phyloP scores from a whole-genome alignment of 2,797 vertebrate genomes.

The Tadarida brasiliensis region DNA sequence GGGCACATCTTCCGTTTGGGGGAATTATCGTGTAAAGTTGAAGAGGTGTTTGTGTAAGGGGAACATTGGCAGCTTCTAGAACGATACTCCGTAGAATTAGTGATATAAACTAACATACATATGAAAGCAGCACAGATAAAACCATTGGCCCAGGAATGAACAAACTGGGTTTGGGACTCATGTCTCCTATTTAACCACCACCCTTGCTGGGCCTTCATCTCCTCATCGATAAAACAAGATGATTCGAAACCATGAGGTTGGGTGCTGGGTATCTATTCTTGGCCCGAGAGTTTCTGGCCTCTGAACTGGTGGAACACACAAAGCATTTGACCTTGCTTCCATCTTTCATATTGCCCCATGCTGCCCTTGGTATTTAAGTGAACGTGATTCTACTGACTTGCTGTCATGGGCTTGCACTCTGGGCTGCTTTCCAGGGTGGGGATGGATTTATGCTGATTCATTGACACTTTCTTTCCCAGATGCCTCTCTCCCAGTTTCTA shows the following conservation, averaged over 20 bases:
- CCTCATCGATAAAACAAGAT: neutral
- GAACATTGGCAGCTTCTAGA: neutral
- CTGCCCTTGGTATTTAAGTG: constrained; percentile 71
- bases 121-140: neutral
- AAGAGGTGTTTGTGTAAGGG: neutral
- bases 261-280: constrained; percentile 6
- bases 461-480: constrained; percentile 5
- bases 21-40: neutral
- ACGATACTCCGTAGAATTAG: neutral
- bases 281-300: neutral
- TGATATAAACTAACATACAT: neutral
- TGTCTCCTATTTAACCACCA: neutral
- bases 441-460: constrained; percentile 64
- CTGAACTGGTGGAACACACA: constrained; percentile 39
- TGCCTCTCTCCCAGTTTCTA: neutral
- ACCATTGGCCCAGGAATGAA: neutral
- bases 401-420: neutral
- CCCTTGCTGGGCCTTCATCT: neutral
- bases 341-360: neutral
- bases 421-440: constrained; percentile 37
- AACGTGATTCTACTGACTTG: constrained; percentile 49
- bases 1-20: neutral
- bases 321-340: constrained; percentile 59
- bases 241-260: neutral
- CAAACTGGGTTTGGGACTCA: neutral